Evolutionary conservation across 2,888 invertebrate genomes (phyloP).

Genomic region (Limulus polyphemus): DNA sequence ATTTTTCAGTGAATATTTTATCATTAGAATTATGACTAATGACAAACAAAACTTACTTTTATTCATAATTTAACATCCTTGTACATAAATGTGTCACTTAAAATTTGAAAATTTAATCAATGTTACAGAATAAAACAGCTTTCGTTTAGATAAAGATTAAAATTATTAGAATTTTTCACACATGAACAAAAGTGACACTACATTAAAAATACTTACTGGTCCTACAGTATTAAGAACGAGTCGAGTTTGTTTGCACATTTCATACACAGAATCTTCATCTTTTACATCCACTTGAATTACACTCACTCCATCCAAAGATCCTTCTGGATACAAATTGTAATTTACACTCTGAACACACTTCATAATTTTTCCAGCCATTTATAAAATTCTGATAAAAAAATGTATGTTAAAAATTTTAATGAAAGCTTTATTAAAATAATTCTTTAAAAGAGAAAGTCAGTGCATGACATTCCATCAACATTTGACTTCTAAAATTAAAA

Average conservation of each 20-base stretch:
- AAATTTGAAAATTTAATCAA: no score
- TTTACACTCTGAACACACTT: no score
- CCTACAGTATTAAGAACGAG: conserved; percentile 86
- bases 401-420: not conserved
- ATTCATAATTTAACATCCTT: no score
- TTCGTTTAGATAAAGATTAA: no score
- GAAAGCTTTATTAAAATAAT: not conserved
- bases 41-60: no score
- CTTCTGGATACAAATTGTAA: conserved; percentile 39
- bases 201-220: conserved; percentile 49
- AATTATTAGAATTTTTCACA: no score
- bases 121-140: no score
- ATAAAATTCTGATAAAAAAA: not conserved
- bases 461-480: not conserved
- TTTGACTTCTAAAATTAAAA: not conserved
- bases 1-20: no score
- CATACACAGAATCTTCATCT: conserved; percentile 55
- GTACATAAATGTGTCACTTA: no score
- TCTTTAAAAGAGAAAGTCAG: not conserved
- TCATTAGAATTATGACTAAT: no score
- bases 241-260: conserved; percentile 66
- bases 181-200: no score
- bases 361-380: not conserved
- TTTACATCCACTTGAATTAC: conserved; percentile 64
- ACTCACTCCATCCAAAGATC: conserved; percentile 48